These are phyloP conservation scores for Cuculus canorus DNA, from an alignment of 2,797 vertebrate genomes.

Conservation along the genomic window DNA sequence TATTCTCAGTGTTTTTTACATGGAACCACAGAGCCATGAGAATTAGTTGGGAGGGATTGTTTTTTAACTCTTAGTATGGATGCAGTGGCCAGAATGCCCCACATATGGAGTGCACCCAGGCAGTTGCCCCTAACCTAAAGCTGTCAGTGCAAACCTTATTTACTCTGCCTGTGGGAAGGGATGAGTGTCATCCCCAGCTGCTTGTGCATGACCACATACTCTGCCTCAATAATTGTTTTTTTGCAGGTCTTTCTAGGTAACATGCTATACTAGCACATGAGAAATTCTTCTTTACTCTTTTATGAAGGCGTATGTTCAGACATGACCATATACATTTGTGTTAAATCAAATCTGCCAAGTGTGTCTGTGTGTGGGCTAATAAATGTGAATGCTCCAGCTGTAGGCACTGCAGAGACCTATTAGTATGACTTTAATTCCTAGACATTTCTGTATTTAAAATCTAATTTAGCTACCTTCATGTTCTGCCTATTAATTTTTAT, in stretches of 20 bases:
- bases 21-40: background rate
- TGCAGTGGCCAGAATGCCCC: background rate
- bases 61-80: background rate
- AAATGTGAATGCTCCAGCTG: conserved; percentile 28
- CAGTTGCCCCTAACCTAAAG: background rate
- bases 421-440: conserved; percentile 60
- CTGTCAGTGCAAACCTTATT: background rate
- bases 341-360: conserved; percentile 22
- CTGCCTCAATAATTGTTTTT: background rate
- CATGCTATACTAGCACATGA: background rate
- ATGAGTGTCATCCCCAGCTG: background rate
- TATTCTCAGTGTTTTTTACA: background rate
- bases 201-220: fast-evolving
- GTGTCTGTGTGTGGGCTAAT: conserved; percentile 10
- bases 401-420: conserved; percentile 33
- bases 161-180: fast-evolving
- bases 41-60: background rate
- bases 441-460: conserved; percentile 44
- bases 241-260: background rate
- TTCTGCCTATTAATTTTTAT: background rate
- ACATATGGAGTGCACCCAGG: fast-evolving
- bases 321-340: background rate
- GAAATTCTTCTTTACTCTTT: background rate
- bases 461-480: background rate
- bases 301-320: conserved; percentile 20